Percentiles rank a stretch among this genome's conserved stretches.
These are phyloP conservation scores for Orchestes rusci DNA, from an alignment of 2,888 invertebrate genomes.

Conservation along the genomic window DNA sequence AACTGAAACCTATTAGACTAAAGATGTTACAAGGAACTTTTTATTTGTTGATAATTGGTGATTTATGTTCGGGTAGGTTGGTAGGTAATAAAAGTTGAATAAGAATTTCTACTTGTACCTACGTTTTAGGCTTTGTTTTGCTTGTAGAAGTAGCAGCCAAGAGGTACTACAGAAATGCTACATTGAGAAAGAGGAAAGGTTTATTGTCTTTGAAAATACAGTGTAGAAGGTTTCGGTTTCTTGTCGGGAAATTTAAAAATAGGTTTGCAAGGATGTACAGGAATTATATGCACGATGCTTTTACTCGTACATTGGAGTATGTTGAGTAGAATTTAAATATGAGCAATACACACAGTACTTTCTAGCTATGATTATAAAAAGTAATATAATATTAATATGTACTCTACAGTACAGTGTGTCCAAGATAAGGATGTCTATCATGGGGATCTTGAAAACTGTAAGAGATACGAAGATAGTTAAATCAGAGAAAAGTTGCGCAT, in stretches of 20 bases:
- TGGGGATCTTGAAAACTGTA: no score
- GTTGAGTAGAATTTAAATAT: constrained; percentile 28
- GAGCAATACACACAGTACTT: no score
- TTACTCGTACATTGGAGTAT: constrained; percentile 35
- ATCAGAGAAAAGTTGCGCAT: no score
- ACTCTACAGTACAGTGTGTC: no score
- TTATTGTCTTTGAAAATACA: constrained; percentile 9
- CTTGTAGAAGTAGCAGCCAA: neutral
- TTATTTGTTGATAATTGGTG: constrained; percentile 59
- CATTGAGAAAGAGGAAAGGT: constrained; percentile 15
- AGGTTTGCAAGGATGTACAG: constrained; percentile 26
- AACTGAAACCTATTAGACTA: constrained; percentile 58
- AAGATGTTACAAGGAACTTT: constrained; percentile 69
- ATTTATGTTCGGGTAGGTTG: constrained; percentile 53
- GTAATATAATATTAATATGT: no score
- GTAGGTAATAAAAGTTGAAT: no score
- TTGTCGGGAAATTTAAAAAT: constrained; percentile 2
- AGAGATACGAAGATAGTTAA: no score
- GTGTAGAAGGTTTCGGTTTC: constrained; percentile 10
- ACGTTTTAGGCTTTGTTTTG: constrained; percentile 8
- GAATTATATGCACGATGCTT: constrained; percentile 35
- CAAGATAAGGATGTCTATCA: no score
- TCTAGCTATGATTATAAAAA: no score
- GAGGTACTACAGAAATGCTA: constrained; percentile 1
- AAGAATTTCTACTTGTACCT: no score